Evolutionary conservation across 2,888 invertebrate genomes (phyloP).

Genomic region (Tyria jacobaeae): DNA sequence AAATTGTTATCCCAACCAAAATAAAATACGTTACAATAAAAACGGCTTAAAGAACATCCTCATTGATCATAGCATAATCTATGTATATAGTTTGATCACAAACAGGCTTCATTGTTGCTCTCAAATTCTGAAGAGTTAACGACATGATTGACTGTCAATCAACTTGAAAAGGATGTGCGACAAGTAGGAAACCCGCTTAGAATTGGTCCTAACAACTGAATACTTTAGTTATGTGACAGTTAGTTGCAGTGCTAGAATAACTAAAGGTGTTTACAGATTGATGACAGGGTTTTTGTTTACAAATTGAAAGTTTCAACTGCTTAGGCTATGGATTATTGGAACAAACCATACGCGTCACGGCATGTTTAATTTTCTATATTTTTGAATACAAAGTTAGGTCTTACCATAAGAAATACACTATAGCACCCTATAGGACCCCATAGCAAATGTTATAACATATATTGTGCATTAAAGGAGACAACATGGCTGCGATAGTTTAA

Average conservation of each 20-base stretch:
- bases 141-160: constrained; percentile 49
- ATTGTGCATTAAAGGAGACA: too few relatives aligned
- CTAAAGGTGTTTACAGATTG: too few relatives aligned
- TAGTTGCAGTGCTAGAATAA: background rate
- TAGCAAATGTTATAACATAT: too few relatives aligned
- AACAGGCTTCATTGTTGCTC: constrained; percentile 31
- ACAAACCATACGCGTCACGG: background rate
- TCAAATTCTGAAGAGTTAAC: constrained; percentile 33
- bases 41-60: constrained; percentile 42
- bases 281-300: too few relatives aligned
- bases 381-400: too few relatives aligned
- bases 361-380: too few relatives aligned
- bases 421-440: too few relatives aligned
- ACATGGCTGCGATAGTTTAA: too few relatives aligned
- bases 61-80: constrained; percentile 24
- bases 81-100: constrained; percentile 35
- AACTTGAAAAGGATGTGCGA: constrained; percentile 39
- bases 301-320: background rate
- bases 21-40: background rate
- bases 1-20: background rate
- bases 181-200: constrained; percentile 54
- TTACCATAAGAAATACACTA: too few relatives aligned
- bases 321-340: background rate
- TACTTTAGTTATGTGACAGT: constrained; percentile 19
- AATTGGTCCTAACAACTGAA: constrained; percentile 52